Evolutionary conservation across 2,888 invertebrate genomes (phyloP), one percentile per base, ranked within the genome.

Genomic region (Cancer borealis): DNA sequence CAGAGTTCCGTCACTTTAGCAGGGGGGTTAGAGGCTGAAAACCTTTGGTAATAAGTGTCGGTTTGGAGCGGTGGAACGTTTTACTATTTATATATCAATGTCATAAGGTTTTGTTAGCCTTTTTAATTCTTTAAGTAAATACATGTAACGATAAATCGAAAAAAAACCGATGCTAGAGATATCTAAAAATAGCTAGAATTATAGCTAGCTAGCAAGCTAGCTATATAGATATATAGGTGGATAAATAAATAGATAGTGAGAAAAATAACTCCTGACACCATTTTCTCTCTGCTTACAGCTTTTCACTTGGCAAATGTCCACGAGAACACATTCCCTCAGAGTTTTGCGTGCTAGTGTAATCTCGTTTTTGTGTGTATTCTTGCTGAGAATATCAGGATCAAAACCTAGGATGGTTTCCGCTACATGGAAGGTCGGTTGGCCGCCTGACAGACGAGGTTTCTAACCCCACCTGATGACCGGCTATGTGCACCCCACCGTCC

Each of bases 181-280:
- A 21, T 3, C n/a, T n/a, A 84, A 30, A 84, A 6, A 84, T 54
- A 54, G 54, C 14, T 54, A 54, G 54, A 12, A 14, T 8, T 54
- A 54, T 54, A 54, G 54, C 14, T 2, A 54, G 54, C 14, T 54
- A 54, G 54, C 14, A 2, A 84, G 26, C 39, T 39, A 39, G 30
- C 54, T 3, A 47, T n/a, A 47, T 21, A 88, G 21, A 47, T 47
- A 46, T n/a, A 88, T 3, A 21, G 45, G 47, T 21, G 21, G 88
- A 88, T 47, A 88, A 47, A 88, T 47, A 46, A 47, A 88, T 47
- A 46, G 88, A 88, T 17, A 88, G 47, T 21, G 88, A 88, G 88
- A 88, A n/a, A 88, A 21, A 21, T 0, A 47, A 6, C 21, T n/a
- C 66, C n/a, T 66, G 17, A 54, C 54, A 54, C 54, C 14, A 66